phyloP scores from a whole-genome alignment of 2,797 vertebrate genomes.

The Sebastolobus alascanus region DNA sequence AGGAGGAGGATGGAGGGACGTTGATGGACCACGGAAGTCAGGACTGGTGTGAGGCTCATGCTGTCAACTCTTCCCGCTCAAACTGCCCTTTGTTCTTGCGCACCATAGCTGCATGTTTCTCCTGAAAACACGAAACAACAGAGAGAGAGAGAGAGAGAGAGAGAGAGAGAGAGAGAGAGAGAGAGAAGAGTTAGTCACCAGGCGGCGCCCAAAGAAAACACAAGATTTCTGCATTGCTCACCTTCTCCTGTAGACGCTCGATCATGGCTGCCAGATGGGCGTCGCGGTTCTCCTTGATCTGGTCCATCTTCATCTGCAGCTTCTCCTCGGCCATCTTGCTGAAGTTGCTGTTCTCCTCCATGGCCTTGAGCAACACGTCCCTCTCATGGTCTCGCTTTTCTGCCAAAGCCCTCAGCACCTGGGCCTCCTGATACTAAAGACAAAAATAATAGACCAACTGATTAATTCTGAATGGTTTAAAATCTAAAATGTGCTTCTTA shows the following conservation, averaged over 20 bases:
- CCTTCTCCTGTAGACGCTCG: constrained; percentile 95
- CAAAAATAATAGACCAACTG: neutral
- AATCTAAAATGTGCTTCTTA: neutral
- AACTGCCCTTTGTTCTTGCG: constrained; percentile 95
- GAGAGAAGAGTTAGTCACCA: neutral
- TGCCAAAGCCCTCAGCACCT: constrained; percentile 93
- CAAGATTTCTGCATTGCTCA: constrained; percentile 25
- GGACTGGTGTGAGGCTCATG: constrained; percentile 82
- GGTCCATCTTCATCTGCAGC: constrained; percentile 96
- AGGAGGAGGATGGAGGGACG: constrained; percentile 47
- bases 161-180: neutral
- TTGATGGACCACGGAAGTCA: constrained; percentile 65
- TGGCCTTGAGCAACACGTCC: constrained; percentile 95
- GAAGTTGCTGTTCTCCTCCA: constrained; percentile 98
- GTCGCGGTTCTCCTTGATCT: constrained; percentile 96
- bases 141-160: neutral
- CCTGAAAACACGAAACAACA: constrained; percentile 79
- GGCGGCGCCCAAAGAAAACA: neutral
- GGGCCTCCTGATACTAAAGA: constrained; percentile 92
- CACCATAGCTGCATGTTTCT: constrained; percentile 92
- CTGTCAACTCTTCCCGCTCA: constrained; percentile 91
- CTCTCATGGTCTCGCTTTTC: constrained; percentile 96
- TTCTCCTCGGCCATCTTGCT: constrained; percentile 98
- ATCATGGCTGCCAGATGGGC: constrained; percentile 93
- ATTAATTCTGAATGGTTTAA: neutral